A percentile compares a stretch with the other conserved stretches of the same genome.
Conservation (phyloP, 2,113 vertebrate species). For the Capricornis sumatraensis region DNA sequence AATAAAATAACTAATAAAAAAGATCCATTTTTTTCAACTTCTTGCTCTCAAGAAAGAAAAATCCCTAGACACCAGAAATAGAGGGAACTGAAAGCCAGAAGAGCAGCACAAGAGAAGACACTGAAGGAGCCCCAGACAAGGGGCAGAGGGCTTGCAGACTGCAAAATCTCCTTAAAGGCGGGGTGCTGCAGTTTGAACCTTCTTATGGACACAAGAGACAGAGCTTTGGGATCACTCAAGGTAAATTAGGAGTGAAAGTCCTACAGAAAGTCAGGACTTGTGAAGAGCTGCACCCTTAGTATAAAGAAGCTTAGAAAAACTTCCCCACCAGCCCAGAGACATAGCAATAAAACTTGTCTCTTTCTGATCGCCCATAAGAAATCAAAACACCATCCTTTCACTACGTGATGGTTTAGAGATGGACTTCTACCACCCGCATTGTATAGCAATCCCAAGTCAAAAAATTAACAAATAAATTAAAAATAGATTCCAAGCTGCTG, state of each 20-base stretch:
- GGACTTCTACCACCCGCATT: background rate
- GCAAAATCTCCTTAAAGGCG: background rate
- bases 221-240: background rate
- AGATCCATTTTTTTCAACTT: background rate
- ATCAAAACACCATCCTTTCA: background rate
- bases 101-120: background rate
- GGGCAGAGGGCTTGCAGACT: background rate
- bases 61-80: background rate
- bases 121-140: background rate
- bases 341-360: background rate
- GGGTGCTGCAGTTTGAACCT: background rate
- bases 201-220: background rate
- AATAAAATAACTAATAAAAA: background rate
- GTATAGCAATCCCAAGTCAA: background rate
- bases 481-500: background rate
- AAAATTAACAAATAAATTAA: constrained; percentile 25
- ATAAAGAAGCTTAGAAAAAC: background rate
- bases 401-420: background rate
- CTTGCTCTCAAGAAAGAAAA: background rate
- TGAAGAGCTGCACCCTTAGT: background rate
- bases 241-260: background rate
- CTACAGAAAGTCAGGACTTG: background rate
- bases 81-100: background rate
- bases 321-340: background rate
- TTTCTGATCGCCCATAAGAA: constrained; percentile 13